These are phyloP conservation scores for Hirtodrosophila trivittata DNA, from an alignment of 2,888 invertebrate species.

Conservation along the genomic window DNA sequence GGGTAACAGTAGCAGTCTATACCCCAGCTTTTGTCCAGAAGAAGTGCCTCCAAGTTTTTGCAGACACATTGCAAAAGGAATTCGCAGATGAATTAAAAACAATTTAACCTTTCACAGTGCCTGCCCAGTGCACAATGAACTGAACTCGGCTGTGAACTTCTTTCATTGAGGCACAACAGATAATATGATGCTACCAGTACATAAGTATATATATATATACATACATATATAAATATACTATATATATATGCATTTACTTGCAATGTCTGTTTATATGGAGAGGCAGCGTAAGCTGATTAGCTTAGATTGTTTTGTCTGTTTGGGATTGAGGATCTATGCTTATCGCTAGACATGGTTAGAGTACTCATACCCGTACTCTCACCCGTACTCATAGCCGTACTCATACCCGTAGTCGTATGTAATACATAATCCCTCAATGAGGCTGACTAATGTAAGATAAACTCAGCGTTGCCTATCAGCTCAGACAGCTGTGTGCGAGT, in stretches of 20 bases:
- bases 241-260: constrained; percentile 18
- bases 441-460: constrained; percentile 56
- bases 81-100: constrained; percentile 76
- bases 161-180: constrained; percentile 61
- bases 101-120: constrained; percentile 74
- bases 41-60: constrained; percentile 25
- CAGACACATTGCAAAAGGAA: constrained; percentile 60
- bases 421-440: background rate
- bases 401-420: no score
- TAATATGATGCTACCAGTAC: constrained; percentile 45
- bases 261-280: constrained; percentile 20
- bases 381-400: background rate
- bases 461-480: constrained; percentile 28
- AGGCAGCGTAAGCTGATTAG: constrained; percentile 48
- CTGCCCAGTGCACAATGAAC: constrained; percentile 68
- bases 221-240: constrained; percentile 33
- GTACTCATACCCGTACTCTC: background rate
- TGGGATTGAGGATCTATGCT: constrained; percentile 41
- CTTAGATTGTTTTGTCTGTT: constrained; percentile 71
- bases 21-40: constrained; percentile 14
- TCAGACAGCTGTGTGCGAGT: constrained; percentile 25
- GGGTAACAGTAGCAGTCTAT: no score
- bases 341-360: constrained; percentile 40
- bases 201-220: constrained; percentile 20
- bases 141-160: constrained; percentile 75